Base-by-base conservation (phyloP, 1,140 invertebrate species). In the Brachionus paranguensis region DNA sequence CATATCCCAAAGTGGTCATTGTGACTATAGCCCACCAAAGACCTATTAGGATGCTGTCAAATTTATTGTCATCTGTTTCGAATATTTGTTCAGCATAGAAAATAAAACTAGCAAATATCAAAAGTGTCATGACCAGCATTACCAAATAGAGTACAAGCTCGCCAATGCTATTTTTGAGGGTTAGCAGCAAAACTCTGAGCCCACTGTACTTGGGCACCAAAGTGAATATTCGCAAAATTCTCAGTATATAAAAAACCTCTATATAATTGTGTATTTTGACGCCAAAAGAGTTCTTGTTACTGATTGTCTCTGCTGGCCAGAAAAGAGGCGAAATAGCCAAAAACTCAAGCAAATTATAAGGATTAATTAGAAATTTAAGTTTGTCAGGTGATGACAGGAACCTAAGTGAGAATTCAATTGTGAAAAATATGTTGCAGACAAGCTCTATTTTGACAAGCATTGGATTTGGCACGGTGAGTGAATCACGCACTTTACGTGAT, bases 71-170 rank as follows among this genome's bases (percentile, higher is more conserved):
- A 17, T 83, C 68, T 17, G 24, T 24, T 68, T 83, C 60, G 8
- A 43, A 55, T 1, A 89, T 85, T 84, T 96, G 92, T 90, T 99
- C 96, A 47, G 96, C 96, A 90, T 98, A 99, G 88, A 98, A 99
- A 83, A 98, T 96, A 85, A 98, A 91, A 88, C 94, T 95, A 85
- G 96, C 96, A 90, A 98, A 99, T 88, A 98, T 96, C 84, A 98
- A 94, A 88, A 98, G 96, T 87, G 95, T 95, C 86, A 98, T 92
- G 85, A 97, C 94, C 85, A 99, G 92, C 92, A 99, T 97, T 90
- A 98, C 95, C 85, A 98, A 95, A 85, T 98, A 91, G 43, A 98
- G 91, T 0, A 88, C 60, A 3, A 89, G 84, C 64, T 89, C 89
- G 55, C 87, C 87, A 20, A 88, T 87, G 84, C 87, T 88, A n/a